Conservation (phyloP, 2,888 invertebrate genomes). For the Anthrax anthrax region DNA sequence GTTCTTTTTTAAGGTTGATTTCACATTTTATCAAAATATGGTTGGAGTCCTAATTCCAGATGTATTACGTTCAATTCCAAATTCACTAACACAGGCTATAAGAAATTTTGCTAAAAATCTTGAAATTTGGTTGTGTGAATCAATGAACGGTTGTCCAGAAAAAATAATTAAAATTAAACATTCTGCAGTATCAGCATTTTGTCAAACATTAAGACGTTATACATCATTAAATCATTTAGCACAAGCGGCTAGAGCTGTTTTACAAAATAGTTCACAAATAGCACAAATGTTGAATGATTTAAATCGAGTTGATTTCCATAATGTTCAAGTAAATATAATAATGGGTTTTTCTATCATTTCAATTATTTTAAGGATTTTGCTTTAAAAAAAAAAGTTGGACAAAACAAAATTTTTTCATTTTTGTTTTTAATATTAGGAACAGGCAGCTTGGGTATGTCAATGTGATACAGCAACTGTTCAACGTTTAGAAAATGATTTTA, state of each 20-base stretch:
- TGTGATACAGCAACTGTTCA: slow-evolving; percentile 72
- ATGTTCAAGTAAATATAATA: slow-evolving; percentile 58
- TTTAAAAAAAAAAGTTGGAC: not conserved
- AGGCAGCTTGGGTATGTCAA: slow-evolving; percentile 96
- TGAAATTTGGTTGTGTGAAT: slow-evolving; percentile 76
- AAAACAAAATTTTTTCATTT: not conserved
- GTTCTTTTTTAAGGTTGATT: slow-evolving; percentile 48
- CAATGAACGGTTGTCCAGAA: slow-evolving; percentile 70
- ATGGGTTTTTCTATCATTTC: too few relatives aligned
- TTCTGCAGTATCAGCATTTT: slow-evolving; percentile 75
- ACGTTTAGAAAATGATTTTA: slow-evolving; percentile 83
- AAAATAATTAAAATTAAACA: slow-evolving; percentile 71
- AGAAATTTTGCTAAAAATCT: slow-evolving; percentile 87
- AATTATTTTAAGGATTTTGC: too few relatives aligned
- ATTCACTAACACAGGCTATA: slow-evolving; percentile 83
- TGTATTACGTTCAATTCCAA: slow-evolving; percentile 87
- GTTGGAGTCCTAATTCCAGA: slow-evolving; percentile 94
- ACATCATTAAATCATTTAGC: slow-evolving; percentile 96
- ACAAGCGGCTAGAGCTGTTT: slow-evolving; percentile 71
- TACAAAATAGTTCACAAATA: slow-evolving; percentile 89
- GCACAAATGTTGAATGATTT: slow-evolving; percentile 93
- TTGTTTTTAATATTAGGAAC: slow-evolving; percentile 27
- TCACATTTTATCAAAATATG: slow-evolving; percentile 87
- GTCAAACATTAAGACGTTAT: slow-evolving; percentile 88
- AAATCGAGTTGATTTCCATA: slow-evolving; percentile 94